A percentile compares a stretch with the other conserved stretches of the same genome.
These are phyloP conservation scores for Anoplolepis gracilipes DNA, from an alignment of 1,140 invertebrate genomes.

Conservation along the genomic window DNA sequence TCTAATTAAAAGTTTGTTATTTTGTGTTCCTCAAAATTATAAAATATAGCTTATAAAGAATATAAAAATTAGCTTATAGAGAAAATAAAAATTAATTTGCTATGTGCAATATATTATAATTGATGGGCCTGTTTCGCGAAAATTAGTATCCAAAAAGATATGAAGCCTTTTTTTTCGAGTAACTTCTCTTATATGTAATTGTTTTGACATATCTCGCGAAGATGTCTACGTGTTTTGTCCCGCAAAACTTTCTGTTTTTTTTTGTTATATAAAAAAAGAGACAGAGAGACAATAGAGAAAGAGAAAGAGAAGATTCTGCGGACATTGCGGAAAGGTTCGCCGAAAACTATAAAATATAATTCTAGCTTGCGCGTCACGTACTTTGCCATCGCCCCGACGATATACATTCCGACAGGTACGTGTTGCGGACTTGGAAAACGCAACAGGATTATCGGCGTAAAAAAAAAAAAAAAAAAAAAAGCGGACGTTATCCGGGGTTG, in stretches of 20 bases:
- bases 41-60: not conserved
- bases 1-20: too few relatives aligned
- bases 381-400: constrained; percentile 41
- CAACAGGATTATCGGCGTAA: constrained; percentile 44
- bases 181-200: not conserved
- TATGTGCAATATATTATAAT: not conserved
- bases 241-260: constrained; percentile 26
- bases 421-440: constrained; percentile 47
- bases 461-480: constrained; percentile 50
- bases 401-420: constrained; percentile 60
- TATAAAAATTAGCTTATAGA: not conserved
- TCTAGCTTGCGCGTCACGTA: constrained; percentile 59
- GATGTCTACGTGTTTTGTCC: not conserved
- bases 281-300: not conserved
- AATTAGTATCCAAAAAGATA: not conserved
- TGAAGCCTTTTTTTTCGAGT: not conserved
- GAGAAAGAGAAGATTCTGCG: not conserved
- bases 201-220: constrained; percentile 27
- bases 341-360: constrained; percentile 62
- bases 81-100: not conserved
- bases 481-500: constrained; percentile 6
- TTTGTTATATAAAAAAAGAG: constrained; percentile 11
- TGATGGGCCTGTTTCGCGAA: not conserved
- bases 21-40: not conserved
- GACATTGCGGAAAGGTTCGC: constrained; percentile 33